These are phyloP conservation scores for Zygothrica quintamaculata DNA, from an alignment of 2,888 invertebrate species.

Conservation along the genomic window DNA sequence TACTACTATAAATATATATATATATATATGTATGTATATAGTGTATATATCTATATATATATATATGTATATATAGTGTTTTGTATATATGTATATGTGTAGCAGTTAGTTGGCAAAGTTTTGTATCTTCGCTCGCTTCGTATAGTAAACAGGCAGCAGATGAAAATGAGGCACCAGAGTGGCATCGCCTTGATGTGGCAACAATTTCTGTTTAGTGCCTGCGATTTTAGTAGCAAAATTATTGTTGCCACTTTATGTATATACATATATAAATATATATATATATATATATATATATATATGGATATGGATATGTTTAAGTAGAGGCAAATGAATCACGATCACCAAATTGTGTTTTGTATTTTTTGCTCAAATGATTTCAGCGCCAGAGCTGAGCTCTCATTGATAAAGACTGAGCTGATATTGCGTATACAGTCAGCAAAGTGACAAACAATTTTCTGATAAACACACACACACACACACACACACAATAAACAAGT, in stretches of 20 bases:
- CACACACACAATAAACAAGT: too few species aligned
- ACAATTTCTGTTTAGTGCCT: conserved; percentile 45
- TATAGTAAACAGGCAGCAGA: conserved; percentile 3
- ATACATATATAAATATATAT: too few species aligned
- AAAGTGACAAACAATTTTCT: too few species aligned
- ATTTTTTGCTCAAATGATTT: neutral
- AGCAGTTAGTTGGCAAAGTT: conserved; percentile 51
- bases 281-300: too few species aligned
- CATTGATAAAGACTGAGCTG: too few species aligned
- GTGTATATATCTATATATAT: conserved; percentile 9
- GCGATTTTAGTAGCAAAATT: conserved; percentile 30
- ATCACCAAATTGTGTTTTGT: conserved; percentile 16
- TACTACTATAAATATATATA: neutral
- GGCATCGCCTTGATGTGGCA: conserved; percentile 65
- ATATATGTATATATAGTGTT: neutral
- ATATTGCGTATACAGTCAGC: too few species aligned
- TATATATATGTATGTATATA: too few species aligned
- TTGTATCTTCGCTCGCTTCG: conserved; percentile 17
- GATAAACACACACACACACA: too few species aligned
- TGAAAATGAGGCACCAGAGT: conserved; percentile 65
- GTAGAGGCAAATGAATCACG: conserved; percentile 14
- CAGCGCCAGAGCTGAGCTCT: neutral
- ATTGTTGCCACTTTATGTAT: too few species aligned
- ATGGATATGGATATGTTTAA: too few species aligned
- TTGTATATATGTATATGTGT: conserved; percentile 16